These are phyloP conservation scores for Pteronotus mesoamericanus DNA, from an alignment of 2,797 vertebrate genomes.

Conservation along the genomic window DNA sequence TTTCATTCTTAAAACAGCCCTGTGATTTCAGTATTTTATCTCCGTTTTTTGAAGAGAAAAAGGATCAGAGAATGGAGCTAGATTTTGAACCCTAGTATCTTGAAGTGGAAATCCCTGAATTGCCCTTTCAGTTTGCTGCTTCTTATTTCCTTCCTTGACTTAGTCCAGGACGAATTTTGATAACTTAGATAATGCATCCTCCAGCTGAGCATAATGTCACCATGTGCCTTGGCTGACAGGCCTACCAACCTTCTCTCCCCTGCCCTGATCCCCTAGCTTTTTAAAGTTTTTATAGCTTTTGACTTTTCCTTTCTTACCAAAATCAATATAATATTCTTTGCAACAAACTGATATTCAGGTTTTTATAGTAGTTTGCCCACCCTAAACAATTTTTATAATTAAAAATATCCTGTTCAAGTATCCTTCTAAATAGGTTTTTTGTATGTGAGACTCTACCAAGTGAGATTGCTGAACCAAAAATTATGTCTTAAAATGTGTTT, in stretches of 20 bases:
- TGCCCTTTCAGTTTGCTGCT: neutral
- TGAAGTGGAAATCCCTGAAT: neutral
- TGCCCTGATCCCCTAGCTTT: neutral
- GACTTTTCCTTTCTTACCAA: neutral
- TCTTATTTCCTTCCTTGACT: neutral
- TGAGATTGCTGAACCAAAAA: neutral
- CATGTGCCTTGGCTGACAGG: fast-evolving
- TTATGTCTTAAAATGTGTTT: neutral
- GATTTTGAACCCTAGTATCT: neutral
- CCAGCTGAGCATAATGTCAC: neutral
- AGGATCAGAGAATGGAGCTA: neutral
- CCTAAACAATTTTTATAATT: neutral
- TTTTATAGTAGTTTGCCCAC: neutral
- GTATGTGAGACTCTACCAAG: neutral
- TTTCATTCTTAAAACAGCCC: neutral
- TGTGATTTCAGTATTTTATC: neutral
- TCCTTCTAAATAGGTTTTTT: neutral
- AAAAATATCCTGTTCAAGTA: neutral
- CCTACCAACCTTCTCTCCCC: neutral
- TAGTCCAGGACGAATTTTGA: neutral
- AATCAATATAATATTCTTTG: neutral
- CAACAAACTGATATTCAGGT: neutral
- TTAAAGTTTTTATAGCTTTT: neutral
- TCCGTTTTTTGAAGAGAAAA: neutral
- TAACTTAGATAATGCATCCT: neutral